phyloP scores from a whole-genome alignment of 1,140 invertebrate genomes.

The Rhynchophorus ferrugineus region DNA sequence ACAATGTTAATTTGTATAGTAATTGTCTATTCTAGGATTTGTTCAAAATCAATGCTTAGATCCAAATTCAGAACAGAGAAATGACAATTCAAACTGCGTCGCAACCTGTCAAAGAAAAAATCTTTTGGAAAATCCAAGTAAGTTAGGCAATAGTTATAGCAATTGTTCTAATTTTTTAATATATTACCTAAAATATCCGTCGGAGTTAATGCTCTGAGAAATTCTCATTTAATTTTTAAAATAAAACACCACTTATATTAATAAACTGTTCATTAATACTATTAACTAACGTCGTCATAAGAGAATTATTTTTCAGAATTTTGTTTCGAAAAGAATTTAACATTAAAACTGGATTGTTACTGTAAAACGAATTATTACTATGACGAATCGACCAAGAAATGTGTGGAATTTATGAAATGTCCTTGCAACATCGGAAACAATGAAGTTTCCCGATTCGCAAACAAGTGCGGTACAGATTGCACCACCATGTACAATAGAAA shows the following conservation, averaged over 20 bases:
- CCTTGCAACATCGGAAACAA: constrained; percentile 1
- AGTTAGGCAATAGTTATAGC: too few species aligned
- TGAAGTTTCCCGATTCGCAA: constrained; percentile 3
- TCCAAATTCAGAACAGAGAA: not conserved
- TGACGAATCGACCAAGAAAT: constrained; percentile 1
- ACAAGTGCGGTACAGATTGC: constrained; percentile 7
- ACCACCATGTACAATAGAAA: not conserved
- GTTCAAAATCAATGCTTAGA: not conserved
- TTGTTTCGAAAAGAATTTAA: too few species aligned
- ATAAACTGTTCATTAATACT: too few species aligned
- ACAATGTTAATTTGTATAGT: not conserved
- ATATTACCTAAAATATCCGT: too few species aligned
- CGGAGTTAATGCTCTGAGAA: too few species aligned
- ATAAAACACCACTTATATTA: too few species aligned
- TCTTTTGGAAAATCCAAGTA: not conserved
- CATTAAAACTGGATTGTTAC: constrained; percentile 5
- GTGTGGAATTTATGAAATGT: not conserved
- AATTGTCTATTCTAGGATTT: not conserved
- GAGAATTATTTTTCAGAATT: not conserved
- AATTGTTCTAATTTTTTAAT: too few species aligned
- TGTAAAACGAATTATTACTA: constrained; percentile 7
- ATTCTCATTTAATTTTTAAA: too few species aligned
- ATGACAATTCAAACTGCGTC: not conserved
- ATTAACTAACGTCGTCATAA: too few species aligned
- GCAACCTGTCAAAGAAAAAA: not conserved